These are phyloP conservation scores for Drosophila pseudoananassae DNA, from an alignment of 1,140 invertebrate species.

Conservation along the genomic window DNA sequence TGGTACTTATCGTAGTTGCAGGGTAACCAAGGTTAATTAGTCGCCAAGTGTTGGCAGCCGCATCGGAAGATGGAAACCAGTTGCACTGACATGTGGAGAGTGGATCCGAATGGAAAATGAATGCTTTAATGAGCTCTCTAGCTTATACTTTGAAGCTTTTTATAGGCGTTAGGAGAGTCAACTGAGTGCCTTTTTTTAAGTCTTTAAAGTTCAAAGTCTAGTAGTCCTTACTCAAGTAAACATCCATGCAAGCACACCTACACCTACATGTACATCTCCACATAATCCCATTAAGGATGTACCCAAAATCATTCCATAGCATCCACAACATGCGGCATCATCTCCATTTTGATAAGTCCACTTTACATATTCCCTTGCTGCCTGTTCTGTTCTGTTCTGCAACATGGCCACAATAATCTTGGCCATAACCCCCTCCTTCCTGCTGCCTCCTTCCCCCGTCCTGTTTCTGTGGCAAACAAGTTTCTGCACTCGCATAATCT, in stretches of 20 bases:
- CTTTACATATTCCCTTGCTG: constrained; percentile 43
- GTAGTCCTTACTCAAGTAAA: background rate
- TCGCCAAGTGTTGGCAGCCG: constrained; percentile 61
- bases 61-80: constrained; percentile 16
- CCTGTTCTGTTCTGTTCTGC: constrained; percentile 24
- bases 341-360: constrained; percentile 67
- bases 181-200: too few species aligned
- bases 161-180: too few species aligned
- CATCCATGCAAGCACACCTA: background rate
- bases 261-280: constrained; percentile 11
- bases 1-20: constrained; percentile 33
- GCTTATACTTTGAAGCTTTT: background rate
- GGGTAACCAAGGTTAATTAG: constrained; percentile 70
- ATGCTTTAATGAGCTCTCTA: constrained; percentile 16
- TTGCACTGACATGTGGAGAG: background rate
- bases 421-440: background rate
- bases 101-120: background rate
- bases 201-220: background rate
- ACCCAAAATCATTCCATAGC: constrained; percentile 34
- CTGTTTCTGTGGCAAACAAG: constrained; percentile 56
- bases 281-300: constrained; percentile 48
- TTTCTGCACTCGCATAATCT: constrained; percentile 82
- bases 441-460: background rate
- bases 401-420: constrained; percentile 73
- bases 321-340: constrained; percentile 35